Evolutionary conservation across 2,888 invertebrate species (phyloP), one percentile per base, ranked within the genome.

Genomic region (Lochmaea capreae): DNA sequence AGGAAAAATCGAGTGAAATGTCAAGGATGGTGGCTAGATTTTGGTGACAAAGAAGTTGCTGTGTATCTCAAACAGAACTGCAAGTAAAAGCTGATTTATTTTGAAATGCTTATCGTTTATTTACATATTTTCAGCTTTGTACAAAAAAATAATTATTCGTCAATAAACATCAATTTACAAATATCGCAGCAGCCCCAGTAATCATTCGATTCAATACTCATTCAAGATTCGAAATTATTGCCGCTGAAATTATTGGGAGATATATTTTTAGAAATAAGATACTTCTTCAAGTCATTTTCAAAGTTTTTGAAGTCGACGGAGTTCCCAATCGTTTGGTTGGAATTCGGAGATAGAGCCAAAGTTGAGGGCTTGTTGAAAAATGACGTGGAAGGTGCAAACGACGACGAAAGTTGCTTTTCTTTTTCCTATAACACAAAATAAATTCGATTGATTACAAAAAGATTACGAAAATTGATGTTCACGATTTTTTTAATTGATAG

Each of bases 261-360:
- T 42, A 81, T 76, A 75, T 82, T 83, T 74, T 84, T 82, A 59
- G 86, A 78, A 63, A 85, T 79, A 65, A 86, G 80, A 81, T 87
- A 87, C 76, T 86, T 86, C 46, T 85, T 86, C 54, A 87, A 81
- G 87, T 90, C 90, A 86, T 88, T 89, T 81, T 90, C 89, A 82
- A 89, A 90, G 79, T 89, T 89, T 77, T 88, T 88, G 78, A 89
- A 85, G 79, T 88, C 88, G 71, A 88, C 87, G 9, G 74, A 88
- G 81, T 78, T 88, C 83, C 83, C 89, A 85, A 71, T 87, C 73
- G 86, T 88, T 85, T 71, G 80, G 86, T 89, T 74, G 85, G 87
- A 80, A 87, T 89, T 81, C 85, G 84, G 89, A 86, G 89, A 84
- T 85, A 88, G 67, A 85, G 72, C 72, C 66, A 49, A 75, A 18